A percentile compares a stretch with the other conserved stretches of the same genome.
Evolutionary conservation across 2,113 vertebrate species (phyloP).

Genomic region (Lagopus leucura): DNA sequence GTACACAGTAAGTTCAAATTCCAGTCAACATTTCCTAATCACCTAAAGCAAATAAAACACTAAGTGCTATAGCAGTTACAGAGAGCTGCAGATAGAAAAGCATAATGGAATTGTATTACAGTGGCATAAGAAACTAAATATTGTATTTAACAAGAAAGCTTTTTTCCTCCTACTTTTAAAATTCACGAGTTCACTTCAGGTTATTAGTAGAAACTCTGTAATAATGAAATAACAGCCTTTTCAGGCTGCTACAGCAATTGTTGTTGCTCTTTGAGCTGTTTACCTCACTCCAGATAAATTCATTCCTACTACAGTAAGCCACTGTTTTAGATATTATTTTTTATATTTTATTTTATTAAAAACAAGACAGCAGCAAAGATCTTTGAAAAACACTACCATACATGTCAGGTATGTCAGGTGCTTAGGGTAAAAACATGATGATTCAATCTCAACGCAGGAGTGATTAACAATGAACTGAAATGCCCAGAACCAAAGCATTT

Average conservation of each 20-base stretch:
- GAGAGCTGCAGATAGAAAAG: background rate
- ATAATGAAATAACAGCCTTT: background rate
- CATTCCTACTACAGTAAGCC: background rate
- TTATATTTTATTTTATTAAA: background rate
- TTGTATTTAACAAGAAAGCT: background rate
- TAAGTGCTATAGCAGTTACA: background rate
- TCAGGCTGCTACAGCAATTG: background rate
- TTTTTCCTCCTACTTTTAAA: background rate
- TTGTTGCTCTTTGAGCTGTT: background rate
- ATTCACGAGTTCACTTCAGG: background rate
- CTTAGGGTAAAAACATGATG: background rate
- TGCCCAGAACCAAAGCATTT: background rate
- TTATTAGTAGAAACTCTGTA: background rate
- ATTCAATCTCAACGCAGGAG: slow-evolving; percentile 6
- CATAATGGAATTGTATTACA: background rate
- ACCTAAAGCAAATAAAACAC: slow-evolving; percentile 30
- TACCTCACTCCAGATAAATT: background rate
- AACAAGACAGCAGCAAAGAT: background rate
- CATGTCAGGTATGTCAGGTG: background rate
- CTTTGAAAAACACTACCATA: background rate
- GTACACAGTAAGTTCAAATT: slow-evolving; percentile 2
- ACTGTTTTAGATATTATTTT: background rate
- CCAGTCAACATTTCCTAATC: slow-evolving; percentile 20
- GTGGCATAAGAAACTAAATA: background rate
- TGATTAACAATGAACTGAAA: slow-evolving; percentile 20